Base-by-base conservation (phyloP, 2,113 vertebrate species). In the Natator depressus region DNA sequence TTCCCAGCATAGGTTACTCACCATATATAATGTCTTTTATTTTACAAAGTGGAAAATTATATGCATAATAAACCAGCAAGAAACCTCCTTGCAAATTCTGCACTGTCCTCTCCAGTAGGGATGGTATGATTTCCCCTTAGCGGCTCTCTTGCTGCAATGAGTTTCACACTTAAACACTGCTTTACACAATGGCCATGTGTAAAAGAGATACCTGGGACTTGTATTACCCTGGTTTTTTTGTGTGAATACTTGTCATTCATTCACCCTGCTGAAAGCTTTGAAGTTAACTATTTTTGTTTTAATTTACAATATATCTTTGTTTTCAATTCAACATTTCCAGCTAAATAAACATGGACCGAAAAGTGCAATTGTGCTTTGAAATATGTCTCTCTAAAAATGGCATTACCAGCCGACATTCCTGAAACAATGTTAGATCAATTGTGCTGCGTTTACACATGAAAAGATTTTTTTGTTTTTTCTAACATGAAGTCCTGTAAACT, bases 141-240 rank as follows among this genome's bases (percentile, higher is more conserved):
- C 19, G 62, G 35, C 16, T n/a, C 35, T n/a, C 14, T 62, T 13
- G 31, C 14, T 35, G 62, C 35, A 35, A 35, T 69, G 14, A 20
- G 62, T 14, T n/a, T 69, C 62, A 35, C 17, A n/a, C 35, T 16
- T 69, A 7, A 80, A 53, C 47, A 65, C 27, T 27, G 38, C 47
- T 69, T 69, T 53, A 88, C 35, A 51, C 6, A 16, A 42, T 57
- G 79, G 57, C 57, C 31, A 62, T 54, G 95, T 80, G 93, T 92
- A 65, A 83, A 89, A 84, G 1, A 87, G 5, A 35, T 24, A 42
- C 19, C 85, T 3, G 3, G 5, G 1, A 13, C 3, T 0, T 0
- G 4, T 80, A 96, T 87, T 42, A 27, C 46, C 49, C 51, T 25
- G 11, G 9, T 46, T 76, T 25, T 46, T 25, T 22, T 46, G 20